Conservation (phyloP, 2,888 invertebrate genomes). For the Drosophila mercatorum region DNA sequence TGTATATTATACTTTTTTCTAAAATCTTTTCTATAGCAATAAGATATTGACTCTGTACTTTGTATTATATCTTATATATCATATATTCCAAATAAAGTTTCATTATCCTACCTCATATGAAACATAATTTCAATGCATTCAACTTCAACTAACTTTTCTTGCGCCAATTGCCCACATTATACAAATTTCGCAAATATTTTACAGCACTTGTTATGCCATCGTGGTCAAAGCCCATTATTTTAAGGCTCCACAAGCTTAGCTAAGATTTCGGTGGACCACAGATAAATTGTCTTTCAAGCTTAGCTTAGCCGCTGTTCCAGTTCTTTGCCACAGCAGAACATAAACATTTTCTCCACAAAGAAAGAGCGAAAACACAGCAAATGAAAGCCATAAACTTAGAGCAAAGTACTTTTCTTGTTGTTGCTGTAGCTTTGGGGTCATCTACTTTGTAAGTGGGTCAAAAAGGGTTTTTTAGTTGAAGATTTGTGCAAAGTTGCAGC, state of each 20-base stretch:
- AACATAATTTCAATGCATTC: neutral
- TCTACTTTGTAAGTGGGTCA: constrained; percentile 57
- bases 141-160: neutral
- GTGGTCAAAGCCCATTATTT: constrained; percentile 29
- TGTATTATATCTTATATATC: too few relatives aligned
- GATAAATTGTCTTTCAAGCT: constrained; percentile 39
- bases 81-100: too few relatives aligned
- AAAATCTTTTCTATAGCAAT: too few relatives aligned
- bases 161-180: too few relatives aligned
- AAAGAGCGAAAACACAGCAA: constrained; percentile 19
- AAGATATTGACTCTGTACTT: too few relatives aligned
- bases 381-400: constrained; percentile 69
- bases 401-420: constrained; percentile 18
- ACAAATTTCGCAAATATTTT: neutral
- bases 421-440: constrained; percentile 1
- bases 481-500: constrained; percentile 7
- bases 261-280: constrained; percentile 32
- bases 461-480: constrained; percentile 29
- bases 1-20: too few relatives aligned
- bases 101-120: too few relatives aligned
- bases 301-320: constrained; percentile 34
- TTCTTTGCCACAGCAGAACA: constrained; percentile 38
- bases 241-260: constrained; percentile 12
- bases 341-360: constrained; percentile 68
- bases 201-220: constrained; percentile 9